A percentile compares a stretch with the other conserved stretches of the same genome.
Evolutionary conservation across 2,888 invertebrate species (phyloP).

Genomic region (Heliconius aoede): DNA sequence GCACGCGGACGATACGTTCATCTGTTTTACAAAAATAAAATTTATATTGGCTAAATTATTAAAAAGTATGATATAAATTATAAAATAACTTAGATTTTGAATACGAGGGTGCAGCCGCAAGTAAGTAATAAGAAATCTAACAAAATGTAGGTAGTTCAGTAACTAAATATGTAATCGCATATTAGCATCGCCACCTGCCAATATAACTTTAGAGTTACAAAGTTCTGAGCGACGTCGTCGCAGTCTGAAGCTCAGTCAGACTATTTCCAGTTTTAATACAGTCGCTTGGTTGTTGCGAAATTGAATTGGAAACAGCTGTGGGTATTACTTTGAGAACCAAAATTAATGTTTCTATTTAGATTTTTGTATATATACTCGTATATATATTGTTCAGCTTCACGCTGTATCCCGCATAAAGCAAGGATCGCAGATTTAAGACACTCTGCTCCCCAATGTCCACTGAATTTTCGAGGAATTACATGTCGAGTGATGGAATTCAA

Average conservation of each 20-base stretch:
- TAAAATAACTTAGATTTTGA: background rate
- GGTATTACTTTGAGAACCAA: conserved; percentile 15
- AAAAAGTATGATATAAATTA: too few relatives aligned
- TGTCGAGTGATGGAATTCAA: too few relatives aligned
- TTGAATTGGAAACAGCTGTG: conserved; percentile 25
- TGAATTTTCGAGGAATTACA: too few relatives aligned
- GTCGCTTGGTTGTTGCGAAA: conserved; percentile 22
- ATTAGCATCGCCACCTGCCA: conserved; percentile 11
- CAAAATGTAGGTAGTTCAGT: background rate
- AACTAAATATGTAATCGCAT: conserved; percentile 7
- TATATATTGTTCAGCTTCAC: too few relatives aligned
- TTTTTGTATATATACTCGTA: background rate
- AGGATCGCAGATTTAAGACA: too few relatives aligned
- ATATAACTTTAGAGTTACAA: conserved; percentile 24
- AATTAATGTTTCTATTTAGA: conserved; percentile 7
- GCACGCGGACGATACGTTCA: conserved; percentile 90
- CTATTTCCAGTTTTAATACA: conserved; percentile 24
- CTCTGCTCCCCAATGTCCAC: too few relatives aligned
- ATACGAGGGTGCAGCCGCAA: background rate
- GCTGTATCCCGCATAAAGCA: too few relatives aligned
- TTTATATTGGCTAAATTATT: background rate
- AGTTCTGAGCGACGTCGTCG: conserved; percentile 21
- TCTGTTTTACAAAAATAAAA: conserved; percentile 54
- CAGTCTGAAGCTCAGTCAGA: conserved; percentile 12
- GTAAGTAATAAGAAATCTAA: background rate